Percentiles rank a stretch among this genome's conserved stretches.
phyloP scores from a whole-genome alignment of 2,797 vertebrate genomes.

The Lemur catta region DNA sequence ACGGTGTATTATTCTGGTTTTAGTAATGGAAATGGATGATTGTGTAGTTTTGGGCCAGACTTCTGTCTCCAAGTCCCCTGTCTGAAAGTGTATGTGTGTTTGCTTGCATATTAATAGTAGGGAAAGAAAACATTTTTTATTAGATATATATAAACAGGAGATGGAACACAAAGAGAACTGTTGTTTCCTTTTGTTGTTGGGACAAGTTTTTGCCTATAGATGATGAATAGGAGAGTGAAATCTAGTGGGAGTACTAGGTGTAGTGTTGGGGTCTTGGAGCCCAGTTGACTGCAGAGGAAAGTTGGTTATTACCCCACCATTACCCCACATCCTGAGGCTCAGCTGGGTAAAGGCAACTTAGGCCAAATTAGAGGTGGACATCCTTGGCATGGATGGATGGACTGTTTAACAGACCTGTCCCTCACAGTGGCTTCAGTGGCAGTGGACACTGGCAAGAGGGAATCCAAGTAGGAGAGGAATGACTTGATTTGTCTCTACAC shows the following conservation, averaged over 20 bases:
- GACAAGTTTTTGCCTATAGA: conserved; percentile 1
- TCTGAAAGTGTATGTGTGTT: background rate
- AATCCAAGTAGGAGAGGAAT: background rate
- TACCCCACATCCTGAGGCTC: background rate
- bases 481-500: background rate
- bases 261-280: background rate
- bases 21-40: background rate
- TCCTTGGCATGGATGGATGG: background rate
- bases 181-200: background rate
- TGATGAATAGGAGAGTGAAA: background rate
- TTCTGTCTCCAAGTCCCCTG: background rate
- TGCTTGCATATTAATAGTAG: background rate
- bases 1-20: background rate
- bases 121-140: conserved; percentile 25
- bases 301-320: background rate
- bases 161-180: background rate
- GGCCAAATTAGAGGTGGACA: background rate
- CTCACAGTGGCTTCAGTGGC: background rate
- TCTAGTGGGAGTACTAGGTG: background rate
- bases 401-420: background rate
- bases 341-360: background rate
- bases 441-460: background rate
- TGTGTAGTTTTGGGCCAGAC: background rate
- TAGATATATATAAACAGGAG: background rate
- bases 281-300: background rate